A percentile compares a stretch with the other conserved stretches of the same genome.
phyloP scores from a whole-genome alignment of 2,888 invertebrate genomes.

The Dicyrtoma fusca region DNA sequence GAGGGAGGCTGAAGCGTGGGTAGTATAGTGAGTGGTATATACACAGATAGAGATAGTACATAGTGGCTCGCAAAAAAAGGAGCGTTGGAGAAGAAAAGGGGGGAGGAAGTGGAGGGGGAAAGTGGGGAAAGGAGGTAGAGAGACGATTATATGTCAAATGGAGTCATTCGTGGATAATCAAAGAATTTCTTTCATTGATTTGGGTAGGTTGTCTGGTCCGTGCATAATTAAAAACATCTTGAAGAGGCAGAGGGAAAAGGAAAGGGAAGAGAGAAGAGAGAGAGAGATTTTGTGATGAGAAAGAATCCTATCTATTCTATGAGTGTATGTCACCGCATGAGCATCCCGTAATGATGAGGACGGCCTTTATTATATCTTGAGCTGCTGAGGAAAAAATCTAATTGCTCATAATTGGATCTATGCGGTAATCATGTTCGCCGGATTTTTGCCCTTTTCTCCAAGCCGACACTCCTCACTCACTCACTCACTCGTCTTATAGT shows the following conservation, averaged over 20 bases:
- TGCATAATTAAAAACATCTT: slow-evolving; percentile 58
- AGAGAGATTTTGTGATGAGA: slow-evolving; percentile 39
- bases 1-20: too few relatives aligned
- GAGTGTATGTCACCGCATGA: slow-evolving; percentile 50
- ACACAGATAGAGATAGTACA: too few relatives aligned
- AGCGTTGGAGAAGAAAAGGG: slow-evolving; percentile 1
- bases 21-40: not conserved
- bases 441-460: slow-evolving; percentile 55
- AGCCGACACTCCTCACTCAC: slow-evolving; percentile 44
- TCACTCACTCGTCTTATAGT: slow-evolving; percentile 22
- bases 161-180: slow-evolving; percentile 56
- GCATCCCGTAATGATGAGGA: slow-evolving; percentile 47
- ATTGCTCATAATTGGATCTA: slow-evolving; percentile 58
- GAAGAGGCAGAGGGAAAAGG: slow-evolving; percentile 42
- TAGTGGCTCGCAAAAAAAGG: slow-evolving; percentile 23
- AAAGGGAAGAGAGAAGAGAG: slow-evolving; percentile 11
- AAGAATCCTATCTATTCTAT: slow-evolving; percentile 42
- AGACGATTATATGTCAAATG: slow-evolving; percentile 48
- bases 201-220: slow-evolving; percentile 50
- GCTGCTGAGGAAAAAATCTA: slow-evolving; percentile 52
- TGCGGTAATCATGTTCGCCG: slow-evolving; percentile 56
- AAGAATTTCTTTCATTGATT: slow-evolving; percentile 57
- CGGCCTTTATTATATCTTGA: slow-evolving; percentile 47
- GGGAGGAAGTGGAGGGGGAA: slow-evolving; percentile 5
- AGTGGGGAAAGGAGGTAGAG: slow-evolving; percentile 7